Evolutionary conservation across 2,888 invertebrate genomes (phyloP), one percentile per base, ranked within the genome.

Genomic region (Xestia sexstrigata): DNA sequence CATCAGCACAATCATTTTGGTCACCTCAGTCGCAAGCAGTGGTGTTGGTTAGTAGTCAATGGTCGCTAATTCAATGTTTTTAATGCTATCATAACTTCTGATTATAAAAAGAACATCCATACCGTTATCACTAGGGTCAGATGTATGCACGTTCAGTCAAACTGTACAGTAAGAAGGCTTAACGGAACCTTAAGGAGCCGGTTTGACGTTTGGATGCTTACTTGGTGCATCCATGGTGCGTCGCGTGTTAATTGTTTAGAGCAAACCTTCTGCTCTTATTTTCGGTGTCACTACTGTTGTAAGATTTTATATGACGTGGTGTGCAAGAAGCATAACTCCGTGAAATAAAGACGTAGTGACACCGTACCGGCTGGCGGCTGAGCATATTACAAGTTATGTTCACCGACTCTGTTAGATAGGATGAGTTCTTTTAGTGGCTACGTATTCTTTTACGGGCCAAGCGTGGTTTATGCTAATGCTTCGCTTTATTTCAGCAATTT

Each of bases 321-420:
- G 82, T 85, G 83, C 83, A 83, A 74, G 82, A 85, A 82, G 82
- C 83, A 78, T 83, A 82, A 82, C 82, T 62, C 85, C 71, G 71
- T 85, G 85, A 82, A 85, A 85, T 83, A 78, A 85, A 85, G 85
- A 82, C 78, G 70, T 39, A 60, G 68, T 77, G 78, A 35, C 60
- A 42, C 68, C 63, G 65, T 63, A 60, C 9, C 42, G 63, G 15
- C 45, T 42, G 78, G 74, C 42, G 63, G 13, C 45, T 42, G 78
- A 78, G 65, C 63, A 74, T 78, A 78, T 83, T 74, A 85, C 68
- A 66, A 58, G 82, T 78, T 78, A 84, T 67, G 72, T 74, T 35
- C 66, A 5, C 60, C 35, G 62, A 49, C 72, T 13, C 67, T 67
- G 81, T 66, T 77, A 47, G 66, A 62, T 39, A 49, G 17, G 26